These are phyloP conservation scores for Otis tarda DNA, from an alignment of 2,113 vertebrate genomes.

Conservation along the genomic window DNA sequence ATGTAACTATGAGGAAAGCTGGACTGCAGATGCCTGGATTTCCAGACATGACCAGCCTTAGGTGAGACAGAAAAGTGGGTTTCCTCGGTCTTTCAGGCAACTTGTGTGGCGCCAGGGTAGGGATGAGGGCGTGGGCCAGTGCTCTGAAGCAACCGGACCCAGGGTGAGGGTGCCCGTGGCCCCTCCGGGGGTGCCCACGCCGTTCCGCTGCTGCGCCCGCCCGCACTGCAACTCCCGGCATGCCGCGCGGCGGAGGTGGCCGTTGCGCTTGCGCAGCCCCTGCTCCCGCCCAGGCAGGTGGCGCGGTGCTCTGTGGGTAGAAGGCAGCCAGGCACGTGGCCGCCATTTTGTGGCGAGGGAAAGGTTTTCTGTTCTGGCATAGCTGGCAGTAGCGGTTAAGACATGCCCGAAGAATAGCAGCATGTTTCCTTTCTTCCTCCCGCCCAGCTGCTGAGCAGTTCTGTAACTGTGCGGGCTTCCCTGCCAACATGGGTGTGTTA, in stretches of 20 bases:
- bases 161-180: not conserved
- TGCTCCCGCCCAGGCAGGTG: not conserved
- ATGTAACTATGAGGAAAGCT: too few species aligned
- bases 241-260: not conserved
- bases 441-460: not conserved
- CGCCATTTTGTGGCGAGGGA: not conserved
- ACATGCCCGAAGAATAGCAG: not conserved
- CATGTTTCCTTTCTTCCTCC: accelerated
- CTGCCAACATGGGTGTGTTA: not conserved
- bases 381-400: accelerated
- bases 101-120: not conserved
- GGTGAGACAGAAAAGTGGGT: too few species aligned
- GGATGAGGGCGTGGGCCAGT: not conserved
- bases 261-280: not conserved
- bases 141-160: not conserved
- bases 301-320: not conserved
- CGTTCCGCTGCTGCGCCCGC: not conserved
- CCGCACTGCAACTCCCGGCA: not conserved
- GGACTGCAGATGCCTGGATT: not conserved
- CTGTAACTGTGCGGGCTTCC: not conserved
- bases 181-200: too few species aligned
- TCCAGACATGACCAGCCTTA: accelerated
- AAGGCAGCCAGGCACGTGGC: not conserved
- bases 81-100: accelerated
- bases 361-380: accelerated